Conservation (phyloP, 2,113 vertebrate genomes). For the Leuciscus idus region DNA sequence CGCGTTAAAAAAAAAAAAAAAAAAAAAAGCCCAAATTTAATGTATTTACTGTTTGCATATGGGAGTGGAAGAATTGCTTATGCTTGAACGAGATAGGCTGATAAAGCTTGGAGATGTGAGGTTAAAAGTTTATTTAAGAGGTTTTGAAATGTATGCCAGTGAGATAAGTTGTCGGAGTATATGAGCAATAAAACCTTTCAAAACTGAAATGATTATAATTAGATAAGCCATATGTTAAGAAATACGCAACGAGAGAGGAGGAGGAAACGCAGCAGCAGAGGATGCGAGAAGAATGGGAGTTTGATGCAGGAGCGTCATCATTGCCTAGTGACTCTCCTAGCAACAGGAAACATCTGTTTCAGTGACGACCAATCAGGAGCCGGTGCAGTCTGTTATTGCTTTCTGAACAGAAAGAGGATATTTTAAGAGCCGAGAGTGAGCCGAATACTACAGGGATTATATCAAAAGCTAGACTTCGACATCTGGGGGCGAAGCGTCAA, state of each 20-base stretch:
- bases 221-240: neutral
- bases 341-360: slow-evolving; percentile 90
- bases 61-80: slow-evolving; percentile 7
- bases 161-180: neutral
- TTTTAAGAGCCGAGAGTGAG: slow-evolving; percentile 68
- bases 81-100: neutral
- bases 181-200: neutral
- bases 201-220: no score
- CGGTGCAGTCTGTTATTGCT: slow-evolving; percentile 69
- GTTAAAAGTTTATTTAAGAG: slow-evolving; percentile 4
- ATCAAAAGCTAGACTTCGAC: slow-evolving; percentile 48
- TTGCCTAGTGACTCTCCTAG: slow-evolving; percentile 87
- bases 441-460: slow-evolving; percentile 58
- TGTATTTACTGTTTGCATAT: neutral
- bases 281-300: slow-evolving; percentile 59
- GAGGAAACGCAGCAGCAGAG: slow-evolving; percentile 53
- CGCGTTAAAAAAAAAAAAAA: no score
- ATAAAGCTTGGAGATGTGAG: neutral
- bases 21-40: no score
- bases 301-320: slow-evolving; percentile 68
- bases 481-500: slow-evolving; percentile 48
- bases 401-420: slow-evolving; percentile 64
- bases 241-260: slow-evolving; percentile 9
- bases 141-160: neutral
- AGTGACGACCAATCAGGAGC: slow-evolving; percentile 84